These are phyloP conservation scores for Megaceryle torquata DNA, from an alignment of 2,113 vertebrate species.

Conservation along the genomic window DNA sequence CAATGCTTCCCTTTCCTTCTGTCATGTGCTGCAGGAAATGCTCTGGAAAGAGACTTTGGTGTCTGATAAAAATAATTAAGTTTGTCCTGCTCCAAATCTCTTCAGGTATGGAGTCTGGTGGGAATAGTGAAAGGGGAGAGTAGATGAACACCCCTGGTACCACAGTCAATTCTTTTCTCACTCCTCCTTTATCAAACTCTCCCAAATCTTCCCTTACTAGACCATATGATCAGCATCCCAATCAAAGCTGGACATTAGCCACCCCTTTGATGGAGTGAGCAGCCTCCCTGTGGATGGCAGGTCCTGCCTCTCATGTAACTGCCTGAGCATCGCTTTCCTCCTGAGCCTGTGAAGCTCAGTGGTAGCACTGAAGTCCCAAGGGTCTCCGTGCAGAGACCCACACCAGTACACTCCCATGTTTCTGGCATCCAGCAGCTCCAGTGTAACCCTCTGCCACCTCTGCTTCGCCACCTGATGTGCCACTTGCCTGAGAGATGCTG, in stretches of 20 bases:
- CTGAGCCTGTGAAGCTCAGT: not conserved
- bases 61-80: not conserved
- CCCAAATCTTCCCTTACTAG: not conserved
- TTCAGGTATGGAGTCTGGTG: not conserved
- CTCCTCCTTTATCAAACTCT: not conserved
- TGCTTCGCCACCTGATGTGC: accelerated
- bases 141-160: not conserved
- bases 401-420: not conserved
- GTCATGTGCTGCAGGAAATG: accelerated
- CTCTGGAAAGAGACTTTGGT: not conserved
- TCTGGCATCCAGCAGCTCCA: not conserved
- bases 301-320: accelerated
- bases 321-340: not conserved
- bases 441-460: accelerated
- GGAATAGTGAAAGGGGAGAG: not conserved
- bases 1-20: not conserved
- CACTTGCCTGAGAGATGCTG: accelerated
- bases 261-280: not conserved
- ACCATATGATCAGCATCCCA: not conserved
- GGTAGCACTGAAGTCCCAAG: too few relatives aligned
- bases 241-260: accelerated
- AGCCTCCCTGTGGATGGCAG: accelerated
- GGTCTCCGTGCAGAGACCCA: not conserved
- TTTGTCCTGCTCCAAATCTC: not conserved
- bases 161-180: not conserved